phyloP scores from a whole-genome alignment of 1,140 invertebrate species.

The Artemia franciscana region DNA sequence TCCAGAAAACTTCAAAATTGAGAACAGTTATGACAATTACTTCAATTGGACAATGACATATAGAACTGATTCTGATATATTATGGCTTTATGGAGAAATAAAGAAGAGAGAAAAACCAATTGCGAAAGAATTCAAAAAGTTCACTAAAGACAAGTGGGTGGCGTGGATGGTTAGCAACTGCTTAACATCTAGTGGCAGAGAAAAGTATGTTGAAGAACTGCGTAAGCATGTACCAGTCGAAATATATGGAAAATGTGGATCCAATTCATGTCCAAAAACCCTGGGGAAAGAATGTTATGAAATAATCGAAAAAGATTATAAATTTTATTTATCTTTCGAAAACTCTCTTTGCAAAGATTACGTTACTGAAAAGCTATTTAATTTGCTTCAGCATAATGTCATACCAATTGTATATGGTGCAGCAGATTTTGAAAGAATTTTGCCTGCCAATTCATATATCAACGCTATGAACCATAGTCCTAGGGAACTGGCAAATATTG shows the following conservation, averaged over 20 bases:
- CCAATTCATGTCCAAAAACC: slow-evolving; percentile 16
- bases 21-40: not conserved
- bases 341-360: slow-evolving; percentile 20
- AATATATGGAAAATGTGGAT: slow-evolving; percentile 40
- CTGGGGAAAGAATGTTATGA: not conserved
- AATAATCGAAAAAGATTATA: slow-evolving; percentile 5
- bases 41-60: slow-evolving; percentile 11
- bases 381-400: slow-evolving; percentile 17
- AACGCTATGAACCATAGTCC: slow-evolving; percentile 28
- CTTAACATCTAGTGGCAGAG: slow-evolving; percentile 24
- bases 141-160: slow-evolving; percentile 21
- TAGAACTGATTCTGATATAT: slow-evolving; percentile 2
- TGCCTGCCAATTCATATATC: slow-evolving; percentile 39
- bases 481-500: slow-evolving; percentile 24
- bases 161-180: slow-evolving; percentile 43
- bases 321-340: slow-evolving; percentile 21
- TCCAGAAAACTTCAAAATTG: slow-evolving; percentile 6
- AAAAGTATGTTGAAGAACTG: slow-evolving; percentile 29
- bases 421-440: slow-evolving; percentile 24
- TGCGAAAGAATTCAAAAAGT: not conserved
- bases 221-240: slow-evolving; percentile 31
- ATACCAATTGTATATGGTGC: slow-evolving; percentile 45
- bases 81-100: not conserved
- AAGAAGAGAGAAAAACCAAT: not conserved
- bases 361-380: slow-evolving; percentile 20